Evolutionary conservation across 2,797 vertebrate genomes (phyloP), one percentile per base, ranked within the genome.

Genomic region (Poeciliopsis turneri): DNA sequence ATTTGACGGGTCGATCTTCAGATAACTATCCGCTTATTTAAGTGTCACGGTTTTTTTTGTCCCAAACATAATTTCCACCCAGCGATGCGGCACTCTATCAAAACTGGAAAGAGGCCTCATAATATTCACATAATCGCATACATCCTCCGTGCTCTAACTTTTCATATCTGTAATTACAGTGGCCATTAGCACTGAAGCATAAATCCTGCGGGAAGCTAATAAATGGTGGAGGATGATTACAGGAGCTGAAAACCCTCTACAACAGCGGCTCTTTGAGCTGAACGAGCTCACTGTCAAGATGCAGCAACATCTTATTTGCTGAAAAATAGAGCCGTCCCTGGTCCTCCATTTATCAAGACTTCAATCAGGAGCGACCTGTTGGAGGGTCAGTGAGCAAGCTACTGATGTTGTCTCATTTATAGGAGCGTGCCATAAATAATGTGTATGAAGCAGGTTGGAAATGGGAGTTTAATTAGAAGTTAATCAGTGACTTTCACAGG

Each of bases 141-240:
- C 82, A 69, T 61, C 86, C 79, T 80, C 80, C 82, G 80, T 77
- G 43, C 77, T 88, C 81, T 76, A 79, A 88, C 87, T 89, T 88
- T 86, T 86, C 84, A 89, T 85, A 84, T 80, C 70, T 74, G 18
- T 90, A 92, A 92, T 91, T 88, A 92, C 70, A 74, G 57, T 84
- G 84, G 86, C 77, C 78, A 86, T 85, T 92, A 86, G 87, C 59
- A 36, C 59, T 25, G 53, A 68, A 82, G 87, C 87, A 85, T 90
- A 83, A 91, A 87, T 90, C 90, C 89, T 25, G 76, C 78, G 83
- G 85, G 89, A 91, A 85, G 81, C 75, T 89, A 92, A 93, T 90
- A 91, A 92, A 91, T 77, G 85, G 88, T 75, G 77, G 79, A 86
- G 64, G 77, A 78, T 88, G 82, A 87, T 86, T 89, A 86, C 87